These are phyloP conservation scores for Halyomorpha halys DNA, from an alignment of 1,140 invertebrate genomes.

Conservation along the genomic window DNA sequence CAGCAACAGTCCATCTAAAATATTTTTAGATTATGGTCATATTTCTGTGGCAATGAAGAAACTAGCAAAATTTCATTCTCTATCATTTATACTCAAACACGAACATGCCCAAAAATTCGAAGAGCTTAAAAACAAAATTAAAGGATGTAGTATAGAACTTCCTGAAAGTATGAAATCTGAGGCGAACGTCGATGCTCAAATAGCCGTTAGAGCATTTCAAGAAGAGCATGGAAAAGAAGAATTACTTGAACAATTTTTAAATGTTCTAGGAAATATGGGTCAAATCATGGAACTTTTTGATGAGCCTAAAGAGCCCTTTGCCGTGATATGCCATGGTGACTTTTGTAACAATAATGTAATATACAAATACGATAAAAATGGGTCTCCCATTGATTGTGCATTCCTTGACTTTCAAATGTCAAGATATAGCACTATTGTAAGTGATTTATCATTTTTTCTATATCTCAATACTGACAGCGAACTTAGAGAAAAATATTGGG, in stretches of 20 bases:
- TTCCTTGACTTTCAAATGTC: constrained; percentile 38
- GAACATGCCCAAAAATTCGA: constrained; percentile 32
- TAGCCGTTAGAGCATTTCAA: constrained; percentile 11
- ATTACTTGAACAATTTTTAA: not conserved
- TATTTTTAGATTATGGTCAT: constrained; percentile 32
- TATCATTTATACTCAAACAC: constrained; percentile 35
- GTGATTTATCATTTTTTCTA: constrained; percentile 38
- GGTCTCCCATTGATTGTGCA: constrained; percentile 30
- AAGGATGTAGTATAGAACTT: constrained; percentile 25
- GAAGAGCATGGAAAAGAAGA: not conserved
- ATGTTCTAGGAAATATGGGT: not conserved
- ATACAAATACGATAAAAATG: constrained; percentile 36
- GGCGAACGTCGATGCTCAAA: not conserved
- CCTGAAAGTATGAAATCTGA: not conserved
- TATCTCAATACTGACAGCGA: constrained; percentile 34
- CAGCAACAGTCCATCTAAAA: not conserved
- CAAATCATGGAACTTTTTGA: not conserved
- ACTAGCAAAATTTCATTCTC: constrained; percentile 37
- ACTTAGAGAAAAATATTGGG: constrained; percentile 30
- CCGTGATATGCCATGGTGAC: constrained; percentile 43
- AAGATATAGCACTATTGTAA: constrained; percentile 34
- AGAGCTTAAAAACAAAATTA: constrained; percentile 29
- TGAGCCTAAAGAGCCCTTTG: constrained; percentile 34
- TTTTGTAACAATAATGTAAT: constrained; percentile 46
- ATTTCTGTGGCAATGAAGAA: constrained; percentile 32